These are phyloP conservation scores for Semnornis frantzii DNA, from an alignment of 2,113 vertebrate species.

Conservation along the genomic window DNA sequence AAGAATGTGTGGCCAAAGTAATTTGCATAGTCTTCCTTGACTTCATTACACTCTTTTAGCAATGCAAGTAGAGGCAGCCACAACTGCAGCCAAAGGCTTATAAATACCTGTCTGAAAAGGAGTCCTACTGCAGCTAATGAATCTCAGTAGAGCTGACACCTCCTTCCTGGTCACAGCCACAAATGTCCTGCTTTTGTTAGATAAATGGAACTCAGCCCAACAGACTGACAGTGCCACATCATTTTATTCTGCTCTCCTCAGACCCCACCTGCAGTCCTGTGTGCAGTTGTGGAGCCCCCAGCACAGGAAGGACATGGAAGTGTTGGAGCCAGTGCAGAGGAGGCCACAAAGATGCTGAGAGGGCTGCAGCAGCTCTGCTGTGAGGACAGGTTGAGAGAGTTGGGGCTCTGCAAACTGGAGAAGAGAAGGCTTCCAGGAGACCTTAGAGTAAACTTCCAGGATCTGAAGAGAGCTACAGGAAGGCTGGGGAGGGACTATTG, in stretches of 20 bases:
- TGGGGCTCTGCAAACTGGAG: too few species aligned
- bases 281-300: too few species aligned
- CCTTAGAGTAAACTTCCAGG: too few species aligned
- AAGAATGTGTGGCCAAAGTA: neutral
- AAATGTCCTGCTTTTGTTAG: neutral
- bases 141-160: neutral
- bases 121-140: neutral
- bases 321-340: too few species aligned
- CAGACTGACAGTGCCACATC: neutral
- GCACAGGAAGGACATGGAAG: too few species aligned
- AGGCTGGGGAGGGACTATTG: too few species aligned
- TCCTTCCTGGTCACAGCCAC: neutral
- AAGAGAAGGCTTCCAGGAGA: too few species aligned
- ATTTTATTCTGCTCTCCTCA: neutral
- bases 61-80: neutral
- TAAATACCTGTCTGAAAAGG: conserved; percentile 37
- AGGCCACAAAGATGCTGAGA: too few species aligned
- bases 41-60: neutral
- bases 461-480: too few species aligned
- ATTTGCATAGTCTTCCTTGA: neutral
- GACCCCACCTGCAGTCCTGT: too few species aligned
- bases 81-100: conserved; percentile 3
- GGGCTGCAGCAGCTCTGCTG: too few species aligned
- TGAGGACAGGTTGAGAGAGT: too few species aligned
- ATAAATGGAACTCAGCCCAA: neutral